Evolutionary conservation across 2,113 vertebrate species (phyloP).

Genomic region (Phasianus colchicus): DNA sequence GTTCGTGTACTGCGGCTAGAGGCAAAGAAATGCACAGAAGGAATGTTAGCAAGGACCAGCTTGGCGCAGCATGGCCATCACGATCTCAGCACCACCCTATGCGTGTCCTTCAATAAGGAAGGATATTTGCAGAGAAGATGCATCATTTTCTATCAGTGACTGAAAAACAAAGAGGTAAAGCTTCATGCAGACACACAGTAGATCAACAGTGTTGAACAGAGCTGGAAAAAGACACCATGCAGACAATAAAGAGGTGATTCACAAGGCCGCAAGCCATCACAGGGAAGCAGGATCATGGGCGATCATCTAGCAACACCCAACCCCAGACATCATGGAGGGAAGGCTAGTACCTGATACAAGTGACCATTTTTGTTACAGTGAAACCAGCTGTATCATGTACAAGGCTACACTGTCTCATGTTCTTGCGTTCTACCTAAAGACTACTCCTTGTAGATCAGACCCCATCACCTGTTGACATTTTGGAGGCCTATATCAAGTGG

Average conservation of each 20-base stretch:
- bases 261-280: neutral
- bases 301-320: neutral
- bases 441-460: neutral
- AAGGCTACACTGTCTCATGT: rapidly evolving
- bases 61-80: rapidly evolving
- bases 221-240: neutral
- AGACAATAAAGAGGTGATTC: neutral
- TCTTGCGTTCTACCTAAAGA: rapidly evolving
- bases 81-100: rapidly evolving
- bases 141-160: neutral
- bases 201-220: neutral
- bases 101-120: neutral
- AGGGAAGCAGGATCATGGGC: neutral
- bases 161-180: neutral
- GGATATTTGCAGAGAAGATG: neutral
- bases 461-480: rapidly evolving
- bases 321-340: neutral
- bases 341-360: neutral
- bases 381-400: neutral
- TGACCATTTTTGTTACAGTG: neutral
- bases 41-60: neutral
- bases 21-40: neutral
- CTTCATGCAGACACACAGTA: neutral
- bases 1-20: constrained; percentile 96
- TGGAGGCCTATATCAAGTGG: neutral